phyloP scores from a whole-genome alignment of 2,888 invertebrate genomes.

The Acronicta psi region DNA sequence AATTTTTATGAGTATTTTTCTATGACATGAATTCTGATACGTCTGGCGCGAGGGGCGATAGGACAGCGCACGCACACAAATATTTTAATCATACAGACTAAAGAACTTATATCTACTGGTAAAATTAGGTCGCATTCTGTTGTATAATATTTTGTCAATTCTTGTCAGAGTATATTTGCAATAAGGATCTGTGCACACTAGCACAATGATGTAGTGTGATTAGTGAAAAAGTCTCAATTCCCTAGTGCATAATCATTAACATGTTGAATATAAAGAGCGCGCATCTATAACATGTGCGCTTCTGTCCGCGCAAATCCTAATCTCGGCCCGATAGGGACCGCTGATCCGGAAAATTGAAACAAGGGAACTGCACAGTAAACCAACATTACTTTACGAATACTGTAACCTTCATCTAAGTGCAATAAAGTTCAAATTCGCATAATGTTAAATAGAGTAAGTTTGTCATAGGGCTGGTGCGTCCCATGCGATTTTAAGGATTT shows the following conservation, averaged over 20 bases:
- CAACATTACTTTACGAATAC: conserved; percentile 13
- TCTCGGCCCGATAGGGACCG: conserved; percentile 75
- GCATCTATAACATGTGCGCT: conserved; percentile 73
- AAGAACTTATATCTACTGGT: no score
- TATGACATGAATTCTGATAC: no score
- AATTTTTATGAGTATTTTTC: no score
- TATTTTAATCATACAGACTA: no score
- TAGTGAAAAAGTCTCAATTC: conserved; percentile 16
- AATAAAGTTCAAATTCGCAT: conserved; percentile 20
- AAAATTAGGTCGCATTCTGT: no score
- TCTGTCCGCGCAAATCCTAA: conserved; percentile 60
- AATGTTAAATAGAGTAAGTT: background rate
- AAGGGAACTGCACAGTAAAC: conserved; percentile 57
- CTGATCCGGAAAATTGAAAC: conserved; percentile 86
- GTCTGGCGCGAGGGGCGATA: no score
- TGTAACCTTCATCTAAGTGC: background rate
- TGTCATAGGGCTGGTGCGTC: conserved; percentile 57
- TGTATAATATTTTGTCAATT: no score
- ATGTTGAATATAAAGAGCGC: conserved; percentile 55
- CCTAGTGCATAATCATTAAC: conserved; percentile 43
- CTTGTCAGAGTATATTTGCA: no score
- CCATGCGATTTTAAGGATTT: conserved; percentile 79
- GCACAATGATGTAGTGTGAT: no score
- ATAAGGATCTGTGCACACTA: no score
- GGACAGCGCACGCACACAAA: no score